Evolutionary conservation across 2,113 vertebrate genomes (phyloP), one percentile per base, ranked within the genome.

Genomic region (Spea bombifrons): DNA sequence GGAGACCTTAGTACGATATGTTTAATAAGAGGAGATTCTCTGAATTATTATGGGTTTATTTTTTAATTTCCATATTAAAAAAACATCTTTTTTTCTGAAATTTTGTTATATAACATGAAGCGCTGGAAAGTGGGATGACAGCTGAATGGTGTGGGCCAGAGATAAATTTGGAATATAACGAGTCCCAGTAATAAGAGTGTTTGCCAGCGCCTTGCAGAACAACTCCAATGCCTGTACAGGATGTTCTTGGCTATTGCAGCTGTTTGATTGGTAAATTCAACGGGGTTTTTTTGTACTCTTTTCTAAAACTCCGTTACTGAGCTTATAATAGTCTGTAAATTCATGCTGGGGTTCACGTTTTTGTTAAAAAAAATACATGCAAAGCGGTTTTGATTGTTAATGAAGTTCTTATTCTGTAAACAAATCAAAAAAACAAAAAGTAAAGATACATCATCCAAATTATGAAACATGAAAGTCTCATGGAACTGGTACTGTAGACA

Each of bases 41-140:
- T 59, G 10, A 12, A 13, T 59, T 59, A 13, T 59, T 0, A 4
- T 46, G 43, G 12, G 3, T 2, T 68, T 50, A 16, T 49, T 70
- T 59, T 15, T 8, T 9, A 30, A 6, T 48, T 73, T 73, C 17
- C 44, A 63, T 63, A 73, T 61, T 46, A 0, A 73, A 63, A 48
- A 73, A 63, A 45, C 52, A 46, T 50, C 65, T 65, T 5, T 59
- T 63, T 44, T 48, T n/a, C 67, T 17, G 47, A 50, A 70, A 12
- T 70, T 10, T 68, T 75, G 73, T 66, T 77, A 47, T 55, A 68
- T 77, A 77, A 77, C 4, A 17, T 70, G 75, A 9, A 77, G 75
- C 44, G 2, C 7, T 13, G 43, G 75, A 57, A 47, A 68, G 72
- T 12, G 6, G 43, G 44, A 47, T 68, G 59, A 70, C 75, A 76